Conservation (phyloP, 2,888 invertebrate genomes). For the Ecliptopera silaceata region DNA sequence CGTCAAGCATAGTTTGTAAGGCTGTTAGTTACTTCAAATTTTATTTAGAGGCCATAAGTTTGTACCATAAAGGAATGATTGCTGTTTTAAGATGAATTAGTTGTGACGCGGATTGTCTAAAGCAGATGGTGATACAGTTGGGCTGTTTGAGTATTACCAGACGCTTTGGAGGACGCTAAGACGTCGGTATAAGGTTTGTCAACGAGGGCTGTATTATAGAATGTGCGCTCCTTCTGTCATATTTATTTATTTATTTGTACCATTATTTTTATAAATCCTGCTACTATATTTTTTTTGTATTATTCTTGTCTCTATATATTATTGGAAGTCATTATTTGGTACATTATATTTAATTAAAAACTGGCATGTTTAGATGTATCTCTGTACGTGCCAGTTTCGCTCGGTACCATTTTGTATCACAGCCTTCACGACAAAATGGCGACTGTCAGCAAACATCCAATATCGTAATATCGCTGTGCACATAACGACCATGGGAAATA, state of each 20-base stretch:
- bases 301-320: neutral
- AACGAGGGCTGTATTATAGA: constrained; percentile 18
- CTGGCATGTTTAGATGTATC: neutral
- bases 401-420: constrained; percentile 9
- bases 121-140: constrained; percentile 13
- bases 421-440: constrained; percentile 25
- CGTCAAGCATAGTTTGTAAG: constrained; percentile 17
- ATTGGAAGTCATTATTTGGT: neutral
- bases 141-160: constrained; percentile 12
- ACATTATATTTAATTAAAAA: neutral
- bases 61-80: constrained; percentile 5
- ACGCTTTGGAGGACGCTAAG: constrained; percentile 11
- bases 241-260: constrained; percentile 1
- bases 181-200: constrained; percentile 8
- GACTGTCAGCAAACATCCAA: constrained; percentile 2
- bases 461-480: constrained; percentile 6
- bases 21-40: constrained; percentile 16
- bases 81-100: constrained; percentile 11
- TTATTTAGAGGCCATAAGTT: constrained; percentile 22
- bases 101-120: constrained; percentile 14
- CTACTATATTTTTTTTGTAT: constrained; percentile 5
- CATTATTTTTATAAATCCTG: neutral
- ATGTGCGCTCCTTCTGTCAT: neutral
- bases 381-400: neutral
- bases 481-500: neutral